Evolutionary conservation across 2,797 vertebrate genomes (phyloP), one percentile per base, ranked within the genome.

Genomic region (Acanthopagrus latus): DNA sequence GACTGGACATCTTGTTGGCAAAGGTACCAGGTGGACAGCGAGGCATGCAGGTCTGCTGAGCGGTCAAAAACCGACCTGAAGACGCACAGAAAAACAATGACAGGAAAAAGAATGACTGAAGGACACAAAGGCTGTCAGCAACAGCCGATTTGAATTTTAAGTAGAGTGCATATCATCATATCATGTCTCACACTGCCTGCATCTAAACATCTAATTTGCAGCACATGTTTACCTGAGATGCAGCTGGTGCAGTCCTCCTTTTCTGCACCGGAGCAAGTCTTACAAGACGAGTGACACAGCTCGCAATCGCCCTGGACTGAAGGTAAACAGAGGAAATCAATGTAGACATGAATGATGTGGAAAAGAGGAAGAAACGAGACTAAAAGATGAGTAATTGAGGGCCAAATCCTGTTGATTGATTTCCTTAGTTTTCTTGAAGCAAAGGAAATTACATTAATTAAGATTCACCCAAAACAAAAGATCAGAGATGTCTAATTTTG

Each of bases 1-100:
- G 94, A 6, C 92, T 86, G 0, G 89, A 96, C 23, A 38, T 79
- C 69, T 0, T 0, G 6, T 96, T 95, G 46, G 87, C 88, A 89
- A 97, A 97, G 0, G 81, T 95, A 57, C 95, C 95, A 47, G 59
- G n/a, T 0, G 96, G 96, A 80, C 98, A 99, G 25, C 4, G 72
- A 7, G 74, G 20, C 60, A 90, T 62, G 52, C 98, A 99, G 21
- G 56, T 83, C 64, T 94, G 88, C 2, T 8, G 80, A 23, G 81
- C 64, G 1, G 91, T 93, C 81, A 95, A 76, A 55, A 93, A 94
- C 7, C 0, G 12, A 12, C 38, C 93, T 94, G 50, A 62, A 77
- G 38, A 43, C 11, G 54, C 25, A 76, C 41, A 71, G 20, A 63
- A 20, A 52, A 56, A 72, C 29, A 51, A 20, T 27, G 29, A 13